A percentile compares a stretch with the other conserved stretches of the same genome.
Evolutionary conservation across 1,140 invertebrate species (phyloP).

Genomic region (Babylonia areolata): DNA sequence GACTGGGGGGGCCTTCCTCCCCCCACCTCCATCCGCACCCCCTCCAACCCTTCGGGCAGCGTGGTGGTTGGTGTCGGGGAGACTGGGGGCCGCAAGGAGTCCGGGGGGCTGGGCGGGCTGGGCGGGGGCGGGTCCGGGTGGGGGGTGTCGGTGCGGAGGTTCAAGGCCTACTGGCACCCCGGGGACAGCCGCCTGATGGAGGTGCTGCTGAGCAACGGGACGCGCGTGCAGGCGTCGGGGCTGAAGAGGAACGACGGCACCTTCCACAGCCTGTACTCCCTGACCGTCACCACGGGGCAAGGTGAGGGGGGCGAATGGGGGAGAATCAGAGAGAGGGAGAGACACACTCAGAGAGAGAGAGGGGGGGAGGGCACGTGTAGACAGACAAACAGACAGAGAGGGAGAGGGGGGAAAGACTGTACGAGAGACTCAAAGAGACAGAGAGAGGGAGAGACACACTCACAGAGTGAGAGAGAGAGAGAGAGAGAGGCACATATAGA

Average conservation of each 20-base stretch:
- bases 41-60: background rate
- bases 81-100: background rate
- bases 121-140: background rate
- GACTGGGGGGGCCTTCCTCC: no score
- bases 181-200: slow-evolving; percentile 45
- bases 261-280: slow-evolving; percentile 39
- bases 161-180: slow-evolving; percentile 45
- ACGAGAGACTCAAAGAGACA: no score
- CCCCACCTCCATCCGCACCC: slow-evolving; percentile 1
- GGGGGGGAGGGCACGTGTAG: no score
- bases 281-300: slow-evolving; percentile 26
- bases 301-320: no score
- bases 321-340: no score
- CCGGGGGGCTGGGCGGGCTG: background rate
- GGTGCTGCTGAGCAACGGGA: slow-evolving; percentile 42
- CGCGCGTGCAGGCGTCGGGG: slow-evolving; percentile 34
- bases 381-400: no score
- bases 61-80: background rate
- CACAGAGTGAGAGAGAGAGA: no score
- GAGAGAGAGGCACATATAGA: no score
- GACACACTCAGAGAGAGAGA: no score
- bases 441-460: no score
- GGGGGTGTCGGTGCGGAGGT: slow-evolving; percentile 37
- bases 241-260: slow-evolving; percentile 47
- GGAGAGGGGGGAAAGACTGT: slow-evolving; percentile 34